Conservation (phyloP, 2,888 invertebrate species). For the Rapana venosa region DNA sequence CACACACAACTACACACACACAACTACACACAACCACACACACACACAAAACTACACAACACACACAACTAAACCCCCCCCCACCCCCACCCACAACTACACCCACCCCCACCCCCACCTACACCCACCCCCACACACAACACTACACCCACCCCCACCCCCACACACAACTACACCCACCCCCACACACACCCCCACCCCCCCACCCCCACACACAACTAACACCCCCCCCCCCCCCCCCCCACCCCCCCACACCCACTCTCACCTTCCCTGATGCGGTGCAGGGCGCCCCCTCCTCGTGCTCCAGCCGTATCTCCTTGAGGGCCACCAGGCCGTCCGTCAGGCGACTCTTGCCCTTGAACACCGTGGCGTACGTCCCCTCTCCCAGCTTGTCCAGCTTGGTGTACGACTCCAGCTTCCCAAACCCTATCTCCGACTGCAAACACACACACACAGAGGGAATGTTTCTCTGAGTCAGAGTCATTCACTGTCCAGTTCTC, state of each 20-base stretch:
- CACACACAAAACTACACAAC: too few species aligned
- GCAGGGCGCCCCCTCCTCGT: conserved; percentile 86
- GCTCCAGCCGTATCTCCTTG: conserved; percentile 83
- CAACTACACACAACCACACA: too few species aligned
- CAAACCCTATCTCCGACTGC: conserved; percentile 85
- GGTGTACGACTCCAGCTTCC: conserved; percentile 84
- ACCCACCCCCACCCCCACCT: too few species aligned
- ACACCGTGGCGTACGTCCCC: conserved; percentile 85
- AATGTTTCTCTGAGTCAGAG: too few species aligned
- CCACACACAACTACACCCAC: background rate
- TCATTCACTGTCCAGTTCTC: too few species aligned
- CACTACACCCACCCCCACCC: background rate
- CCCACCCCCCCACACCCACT: too few species aligned
- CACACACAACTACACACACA: too few species aligned
- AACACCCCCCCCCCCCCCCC: too few species aligned
- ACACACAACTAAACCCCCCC: too few species aligned
- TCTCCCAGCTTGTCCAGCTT: conserved; percentile 85
- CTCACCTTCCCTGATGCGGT: conserved; percentile 84
- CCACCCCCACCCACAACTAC: too few species aligned
- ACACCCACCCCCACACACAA: too few species aligned
- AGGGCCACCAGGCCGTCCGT: conserved; percentile 84
- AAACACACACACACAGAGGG: background rate
- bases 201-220: too few species aligned
- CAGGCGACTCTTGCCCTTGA: conserved; percentile 83
- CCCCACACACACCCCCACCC: background rate